A percentile compares a stretch with the other conserved stretches of the same genome.
Conservation (phyloP, 2,113 vertebrate genomes). For the Aplodontia rufa region DNA sequence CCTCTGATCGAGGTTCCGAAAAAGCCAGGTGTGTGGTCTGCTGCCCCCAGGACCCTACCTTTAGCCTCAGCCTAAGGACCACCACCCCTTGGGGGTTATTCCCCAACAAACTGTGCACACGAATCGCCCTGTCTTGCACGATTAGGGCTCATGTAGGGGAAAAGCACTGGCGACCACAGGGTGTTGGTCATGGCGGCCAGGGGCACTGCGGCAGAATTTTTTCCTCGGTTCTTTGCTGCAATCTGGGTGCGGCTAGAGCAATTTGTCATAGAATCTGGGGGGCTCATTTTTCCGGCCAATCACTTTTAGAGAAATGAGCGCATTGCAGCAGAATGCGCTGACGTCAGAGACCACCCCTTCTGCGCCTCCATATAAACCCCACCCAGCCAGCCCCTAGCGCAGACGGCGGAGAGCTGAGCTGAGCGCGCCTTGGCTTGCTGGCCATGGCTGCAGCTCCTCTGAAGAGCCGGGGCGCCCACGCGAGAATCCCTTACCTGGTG, state of each 20-base stretch:
- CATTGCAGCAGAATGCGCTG: slow-evolving; percentile 81
- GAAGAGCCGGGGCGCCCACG: slow-evolving; percentile 27
- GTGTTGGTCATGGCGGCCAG: slow-evolving; percentile 79
- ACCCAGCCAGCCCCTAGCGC: slow-evolving; percentile 77
- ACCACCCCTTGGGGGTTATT: not conserved
- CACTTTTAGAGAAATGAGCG: slow-evolving; percentile 80
- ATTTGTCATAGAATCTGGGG: slow-evolving; percentile 82
- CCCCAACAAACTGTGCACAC: not conserved
- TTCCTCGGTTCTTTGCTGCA: slow-evolving; percentile 78
- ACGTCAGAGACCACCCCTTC: slow-evolving; percentile 81
- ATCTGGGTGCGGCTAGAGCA: slow-evolving; percentile 79
- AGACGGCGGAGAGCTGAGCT: slow-evolving; percentile 68
- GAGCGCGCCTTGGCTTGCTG: slow-evolving; percentile 62
- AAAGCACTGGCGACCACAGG: slow-evolving; percentile 47
- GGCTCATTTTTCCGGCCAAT: slow-evolving; percentile 82
- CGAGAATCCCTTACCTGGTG: slow-evolving; percentile 42
- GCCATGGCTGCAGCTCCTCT: slow-evolving; percentile 58
- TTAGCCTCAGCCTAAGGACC: not conserved
- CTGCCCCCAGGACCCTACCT: not conserved
- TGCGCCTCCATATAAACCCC: slow-evolving; percentile 78
- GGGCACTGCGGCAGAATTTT: slow-evolving; percentile 79
- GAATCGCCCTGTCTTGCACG: accelerated
- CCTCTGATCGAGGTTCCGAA: not conserved
- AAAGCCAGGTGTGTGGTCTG: not conserved
- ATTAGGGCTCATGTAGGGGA: not conserved